Percentiles rank a stretch among this genome's conserved stretches.
phyloP scores from a whole-genome alignment of 2,797 vertebrate species.

The Sebastes nivosus region DNA sequence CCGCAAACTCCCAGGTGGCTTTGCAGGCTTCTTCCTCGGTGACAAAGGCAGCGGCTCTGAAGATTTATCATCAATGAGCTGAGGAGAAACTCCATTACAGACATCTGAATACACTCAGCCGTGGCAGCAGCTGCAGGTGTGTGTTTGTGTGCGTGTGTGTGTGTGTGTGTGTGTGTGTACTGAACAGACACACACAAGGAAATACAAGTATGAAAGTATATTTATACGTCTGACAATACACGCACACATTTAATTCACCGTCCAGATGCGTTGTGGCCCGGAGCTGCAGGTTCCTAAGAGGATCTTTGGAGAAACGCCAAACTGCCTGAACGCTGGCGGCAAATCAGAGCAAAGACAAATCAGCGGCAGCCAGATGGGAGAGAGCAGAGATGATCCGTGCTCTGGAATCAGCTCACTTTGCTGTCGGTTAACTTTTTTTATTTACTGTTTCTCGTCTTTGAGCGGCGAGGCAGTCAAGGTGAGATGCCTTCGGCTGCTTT shows the following conservation, averaged over 20 bases:
- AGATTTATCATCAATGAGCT: not conserved
- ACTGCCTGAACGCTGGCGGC: slow-evolving; percentile 5
- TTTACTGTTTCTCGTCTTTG: not conserved
- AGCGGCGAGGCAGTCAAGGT: not conserved
- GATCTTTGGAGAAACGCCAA: slow-evolving; percentile 29
- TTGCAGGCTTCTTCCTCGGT: not conserved
- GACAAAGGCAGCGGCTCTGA: not conserved
- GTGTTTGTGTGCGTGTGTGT: not conserved
- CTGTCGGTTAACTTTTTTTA: not conserved
- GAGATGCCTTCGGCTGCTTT: not conserved
- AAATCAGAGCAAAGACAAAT: slow-evolving; percentile 24
- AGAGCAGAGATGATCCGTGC: slow-evolving; percentile 3
- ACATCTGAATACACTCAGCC: not conserved
- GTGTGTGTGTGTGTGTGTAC: not conserved
- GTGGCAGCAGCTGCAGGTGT: not conserved
- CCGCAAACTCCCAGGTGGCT: slow-evolving; percentile 18
- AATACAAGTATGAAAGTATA: too few relatives aligned
- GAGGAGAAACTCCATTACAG: not conserved
- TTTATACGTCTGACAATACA: too few relatives aligned
- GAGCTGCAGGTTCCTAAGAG: slow-evolving; percentile 33
- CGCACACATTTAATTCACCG: not conserved
- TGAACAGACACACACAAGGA: not conserved
- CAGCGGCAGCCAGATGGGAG: slow-evolving; percentile 1
- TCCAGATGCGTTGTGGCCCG: slow-evolving; percentile 4
- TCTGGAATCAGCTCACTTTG: not conserved